phyloP scores from a whole-genome alignment of 1,140 invertebrate genomes.

The Diorhabda elongata region DNA sequence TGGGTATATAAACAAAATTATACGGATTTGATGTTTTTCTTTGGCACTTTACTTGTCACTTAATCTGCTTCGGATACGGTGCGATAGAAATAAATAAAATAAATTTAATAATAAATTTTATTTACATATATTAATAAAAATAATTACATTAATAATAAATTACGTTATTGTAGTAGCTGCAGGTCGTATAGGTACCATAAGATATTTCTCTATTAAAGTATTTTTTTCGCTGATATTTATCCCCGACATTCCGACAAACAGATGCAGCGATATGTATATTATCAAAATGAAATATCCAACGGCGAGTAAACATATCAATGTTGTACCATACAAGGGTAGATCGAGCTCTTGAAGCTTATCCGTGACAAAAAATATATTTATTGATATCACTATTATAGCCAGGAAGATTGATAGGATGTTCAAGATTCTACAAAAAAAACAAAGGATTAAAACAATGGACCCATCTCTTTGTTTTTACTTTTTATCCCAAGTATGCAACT shows the following conservation, averaged over 20 bases:
- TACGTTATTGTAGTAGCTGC: too few species aligned
- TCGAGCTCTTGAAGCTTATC: slow-evolving; percentile 54
- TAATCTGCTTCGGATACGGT: too few species aligned
- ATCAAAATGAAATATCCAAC: slow-evolving; percentile 65
- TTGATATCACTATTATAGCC: slow-evolving; percentile 66
- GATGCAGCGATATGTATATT: slow-evolving; percentile 64
- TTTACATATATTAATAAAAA: too few species aligned
- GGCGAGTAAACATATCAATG: slow-evolving; percentile 55
- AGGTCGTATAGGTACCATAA: slow-evolving; percentile 15
- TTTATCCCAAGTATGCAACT: neutral
- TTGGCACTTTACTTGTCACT: too few species aligned
- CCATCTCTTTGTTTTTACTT: neutral
- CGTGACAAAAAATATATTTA: slow-evolving; percentile 78
- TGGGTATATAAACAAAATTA: too few species aligned
- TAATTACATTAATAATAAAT: too few species aligned
- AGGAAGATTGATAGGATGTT: slow-evolving; percentile 62
- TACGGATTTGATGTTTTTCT: too few species aligned
- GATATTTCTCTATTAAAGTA: slow-evolving; percentile 29
- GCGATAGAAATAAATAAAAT: too few species aligned
- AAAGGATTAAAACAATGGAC: neutral
- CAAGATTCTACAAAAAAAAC: slow-evolving; percentile 54
- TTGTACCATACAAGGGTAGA: slow-evolving; percentile 51
- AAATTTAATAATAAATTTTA: too few species aligned
- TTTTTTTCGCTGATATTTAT: slow-evolving; percentile 37
- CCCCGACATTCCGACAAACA: slow-evolving; percentile 60